These are phyloP conservation scores for Cyprinus carpio DNA, from an alignment of 2,113 vertebrate genomes.

Conservation along the genomic window DNA sequence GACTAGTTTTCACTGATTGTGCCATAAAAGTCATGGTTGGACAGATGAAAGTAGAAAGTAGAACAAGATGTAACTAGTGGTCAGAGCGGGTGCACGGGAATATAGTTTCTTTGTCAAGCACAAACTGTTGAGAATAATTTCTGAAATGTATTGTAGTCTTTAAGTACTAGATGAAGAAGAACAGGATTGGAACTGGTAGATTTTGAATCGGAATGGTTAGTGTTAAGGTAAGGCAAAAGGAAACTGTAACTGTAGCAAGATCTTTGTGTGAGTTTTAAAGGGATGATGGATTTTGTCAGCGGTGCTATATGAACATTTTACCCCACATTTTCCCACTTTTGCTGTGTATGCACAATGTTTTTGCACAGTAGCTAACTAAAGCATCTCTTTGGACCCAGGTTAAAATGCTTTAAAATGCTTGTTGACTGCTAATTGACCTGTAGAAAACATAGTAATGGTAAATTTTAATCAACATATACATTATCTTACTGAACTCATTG, in stretches of 20 bases:
- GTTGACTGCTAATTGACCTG: neutral
- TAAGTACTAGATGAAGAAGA: slow-evolving; percentile 3
- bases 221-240: neutral
- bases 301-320: slow-evolving; percentile 29
- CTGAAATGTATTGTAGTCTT: slow-evolving; percentile 12
- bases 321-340: neutral
- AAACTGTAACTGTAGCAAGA: neutral
- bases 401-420: slow-evolving; percentile 30
- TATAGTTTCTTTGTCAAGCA: slow-evolving; percentile 1
- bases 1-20: slow-evolving; percentile 3
- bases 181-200: neutral
- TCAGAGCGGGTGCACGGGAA: neutral
- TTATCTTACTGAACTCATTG: neutral
- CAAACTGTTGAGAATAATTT: neutral
- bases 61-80: neutral
- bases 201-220: slow-evolving; percentile 3
- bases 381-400: neutral
- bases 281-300: slow-evolving; percentile 18
- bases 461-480: neutral
- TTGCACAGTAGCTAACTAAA: neutral
- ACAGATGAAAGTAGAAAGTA: slow-evolving; percentile 25
- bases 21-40: slow-evolving; percentile 27
- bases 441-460: neutral
- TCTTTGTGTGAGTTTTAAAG: neutral
- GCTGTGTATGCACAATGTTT: neutral